Conservation (phyloP, 2,113 vertebrate species). For the Ctenomys sociabilis region DNA sequence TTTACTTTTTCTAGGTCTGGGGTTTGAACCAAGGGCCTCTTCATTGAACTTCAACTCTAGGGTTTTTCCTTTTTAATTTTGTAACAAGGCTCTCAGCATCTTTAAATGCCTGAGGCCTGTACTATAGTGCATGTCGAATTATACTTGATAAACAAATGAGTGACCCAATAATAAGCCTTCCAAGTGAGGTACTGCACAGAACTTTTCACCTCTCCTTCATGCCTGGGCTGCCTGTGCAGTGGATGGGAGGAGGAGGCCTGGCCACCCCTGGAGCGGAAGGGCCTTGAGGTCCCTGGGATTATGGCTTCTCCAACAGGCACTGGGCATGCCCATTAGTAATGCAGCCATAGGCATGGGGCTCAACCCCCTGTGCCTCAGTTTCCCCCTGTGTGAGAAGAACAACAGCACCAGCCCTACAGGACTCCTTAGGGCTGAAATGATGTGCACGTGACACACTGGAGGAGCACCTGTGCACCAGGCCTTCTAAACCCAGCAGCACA, state of each 20-base stretch:
- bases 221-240: background rate
- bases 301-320: background rate
- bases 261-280: background rate
- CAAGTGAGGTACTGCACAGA: background rate
- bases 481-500: background rate
- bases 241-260: background rate
- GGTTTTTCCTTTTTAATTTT: background rate
- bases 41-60: background rate
- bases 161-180: background rate
- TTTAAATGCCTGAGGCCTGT: conserved; percentile 33
- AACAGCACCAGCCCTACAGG: background rate
- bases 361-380: background rate
- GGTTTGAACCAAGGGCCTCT: background rate
- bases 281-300: background rate
- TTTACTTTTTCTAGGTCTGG: background rate
- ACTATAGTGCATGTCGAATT: background rate
- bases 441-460: background rate
- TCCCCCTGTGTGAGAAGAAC: background rate
- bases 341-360: background rate
- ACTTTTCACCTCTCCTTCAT: background rate
- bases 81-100: background rate
- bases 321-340: background rate
- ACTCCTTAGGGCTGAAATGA: background rate
- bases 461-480: background rate
- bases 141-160: background rate